Conservation (phyloP, 1,140 invertebrate genomes). For the Chelonus insularis region DNA sequence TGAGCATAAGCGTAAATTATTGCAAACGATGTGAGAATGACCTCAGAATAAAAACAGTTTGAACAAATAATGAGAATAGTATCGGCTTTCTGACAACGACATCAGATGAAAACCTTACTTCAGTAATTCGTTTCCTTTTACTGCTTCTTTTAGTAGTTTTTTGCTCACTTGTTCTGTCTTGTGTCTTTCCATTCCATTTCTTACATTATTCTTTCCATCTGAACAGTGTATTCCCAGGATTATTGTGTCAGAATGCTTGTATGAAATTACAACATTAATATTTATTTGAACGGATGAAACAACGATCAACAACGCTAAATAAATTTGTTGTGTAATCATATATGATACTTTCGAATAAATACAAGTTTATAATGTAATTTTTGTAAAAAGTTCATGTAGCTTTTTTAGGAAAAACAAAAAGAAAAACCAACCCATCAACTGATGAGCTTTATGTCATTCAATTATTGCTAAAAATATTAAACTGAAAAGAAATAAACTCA, state of each 20-base stretch:
- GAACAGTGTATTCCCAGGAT: not conserved
- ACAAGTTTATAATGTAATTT: no score
- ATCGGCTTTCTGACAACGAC: constrained; percentile 30
- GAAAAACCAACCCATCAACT: no score
- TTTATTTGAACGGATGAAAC: no score
- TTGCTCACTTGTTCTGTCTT: not conserved
- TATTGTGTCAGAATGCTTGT: not conserved
- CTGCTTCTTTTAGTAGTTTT: constrained; percentile 1
- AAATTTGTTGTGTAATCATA: no score
- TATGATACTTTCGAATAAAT: no score
- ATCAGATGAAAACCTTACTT: not conserved
- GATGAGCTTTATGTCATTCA: no score
- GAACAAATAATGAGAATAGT: constrained; percentile 40
- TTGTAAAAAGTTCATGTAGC: no score
- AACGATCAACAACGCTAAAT: no score
- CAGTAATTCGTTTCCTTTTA: constrained; percentile 6
- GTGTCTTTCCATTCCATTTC: no score
- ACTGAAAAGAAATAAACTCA: no score
- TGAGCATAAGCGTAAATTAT: constrained; percentile 22
- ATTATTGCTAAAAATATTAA: no score
- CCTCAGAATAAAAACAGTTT: constrained; percentile 28
- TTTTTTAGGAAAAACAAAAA: no score
- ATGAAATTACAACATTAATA: not conserved
- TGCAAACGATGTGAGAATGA: constrained; percentile 34
- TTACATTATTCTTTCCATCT: not conserved